Evolutionary conservation across 2,888 invertebrate genomes (phyloP).

Genomic region (Tenthredo scrophulariae): DNA sequence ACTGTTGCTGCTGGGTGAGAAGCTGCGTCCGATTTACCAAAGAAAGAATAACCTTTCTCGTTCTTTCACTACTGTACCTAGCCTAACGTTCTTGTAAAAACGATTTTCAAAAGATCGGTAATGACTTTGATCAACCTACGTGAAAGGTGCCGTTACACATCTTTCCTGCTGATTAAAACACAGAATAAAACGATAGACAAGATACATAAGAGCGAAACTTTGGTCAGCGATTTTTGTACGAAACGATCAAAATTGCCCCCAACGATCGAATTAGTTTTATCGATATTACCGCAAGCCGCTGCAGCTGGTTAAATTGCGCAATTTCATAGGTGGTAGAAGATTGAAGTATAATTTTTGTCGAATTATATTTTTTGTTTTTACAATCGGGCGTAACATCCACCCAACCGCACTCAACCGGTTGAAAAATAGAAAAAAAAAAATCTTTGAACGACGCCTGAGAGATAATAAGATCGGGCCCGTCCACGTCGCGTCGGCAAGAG

Average conservation of each 20-base stretch:
- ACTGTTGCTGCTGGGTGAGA: slow-evolving; percentile 70
- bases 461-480: slow-evolving; percentile 34
- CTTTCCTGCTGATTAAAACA: not conserved
- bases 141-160: slow-evolving; percentile 28
- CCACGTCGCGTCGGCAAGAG: slow-evolving; percentile 25
- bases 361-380: not conserved
- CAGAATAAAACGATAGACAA: not conserved
- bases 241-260: slow-evolving; percentile 18
- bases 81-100: slow-evolving; percentile 7
- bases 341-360: not conserved
- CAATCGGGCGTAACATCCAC: slow-evolving; percentile 21
- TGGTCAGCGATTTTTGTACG: not conserved
- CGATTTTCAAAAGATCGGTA: slow-evolving; percentile 10
- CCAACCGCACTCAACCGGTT: slow-evolving; percentile 30
- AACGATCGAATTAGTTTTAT: slow-evolving; percentile 21
- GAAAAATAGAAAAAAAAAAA: not conserved
- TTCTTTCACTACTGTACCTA: not conserved
- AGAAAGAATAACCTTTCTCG: slow-evolving; percentile 54
- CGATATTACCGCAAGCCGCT: not conserved
- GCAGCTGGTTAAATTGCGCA: slow-evolving; percentile 12
- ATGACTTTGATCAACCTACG: not conserved
- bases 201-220: not conserved
- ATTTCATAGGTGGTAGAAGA: slow-evolving; percentile 8
- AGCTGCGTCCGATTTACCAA: slow-evolving; percentile 71
- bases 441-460: slow-evolving; percentile 8